A percentile compares a stretch with the other conserved stretches of the same genome.
phyloP scores from a whole-genome alignment of 2,797 vertebrate genomes.

The Enteromius treurensis region DNA sequence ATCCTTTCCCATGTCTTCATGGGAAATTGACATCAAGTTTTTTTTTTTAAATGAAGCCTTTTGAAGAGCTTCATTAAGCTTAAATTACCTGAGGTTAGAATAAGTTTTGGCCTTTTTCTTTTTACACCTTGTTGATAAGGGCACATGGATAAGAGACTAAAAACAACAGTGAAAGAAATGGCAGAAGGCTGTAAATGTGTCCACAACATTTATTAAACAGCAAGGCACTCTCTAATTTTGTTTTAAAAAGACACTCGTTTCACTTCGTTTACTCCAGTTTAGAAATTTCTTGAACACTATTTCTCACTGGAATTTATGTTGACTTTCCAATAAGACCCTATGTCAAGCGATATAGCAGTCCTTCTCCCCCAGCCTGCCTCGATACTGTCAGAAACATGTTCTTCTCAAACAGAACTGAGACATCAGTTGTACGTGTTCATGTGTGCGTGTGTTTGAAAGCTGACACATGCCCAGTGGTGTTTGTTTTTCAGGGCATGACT shows the following conservation, averaged over 20 bases:
- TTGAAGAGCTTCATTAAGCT: neutral
- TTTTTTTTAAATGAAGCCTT: neutral
- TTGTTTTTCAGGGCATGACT: slow-evolving; percentile 51
- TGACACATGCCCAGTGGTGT: slow-evolving; percentile 51
- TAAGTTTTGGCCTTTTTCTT: neutral
- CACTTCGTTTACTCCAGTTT: neutral
- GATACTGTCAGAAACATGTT: slow-evolving; percentile 38
- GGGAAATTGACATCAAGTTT: too few species aligned
- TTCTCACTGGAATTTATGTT: neutral
- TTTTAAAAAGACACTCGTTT: neutral
- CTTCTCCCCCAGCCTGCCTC: neutral
- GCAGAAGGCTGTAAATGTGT: neutral
- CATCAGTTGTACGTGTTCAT: slow-evolving; percentile 35
- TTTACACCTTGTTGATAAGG: neutral
- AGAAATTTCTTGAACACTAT: neutral
- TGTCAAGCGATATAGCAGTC: neutral
- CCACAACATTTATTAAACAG: neutral
- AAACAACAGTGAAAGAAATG: neutral
- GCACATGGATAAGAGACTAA: neutral
- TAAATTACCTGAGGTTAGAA: neutral
- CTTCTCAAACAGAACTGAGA: slow-evolving; percentile 33
- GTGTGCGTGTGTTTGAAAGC: slow-evolving; percentile 34
- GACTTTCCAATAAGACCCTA: slow-evolving; percentile 16
- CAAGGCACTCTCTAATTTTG: neutral
- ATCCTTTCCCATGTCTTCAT: neutral